Base-by-base conservation (phyloP, 2,888 invertebrate genomes). In the Geophilus truncorum region DNA sequence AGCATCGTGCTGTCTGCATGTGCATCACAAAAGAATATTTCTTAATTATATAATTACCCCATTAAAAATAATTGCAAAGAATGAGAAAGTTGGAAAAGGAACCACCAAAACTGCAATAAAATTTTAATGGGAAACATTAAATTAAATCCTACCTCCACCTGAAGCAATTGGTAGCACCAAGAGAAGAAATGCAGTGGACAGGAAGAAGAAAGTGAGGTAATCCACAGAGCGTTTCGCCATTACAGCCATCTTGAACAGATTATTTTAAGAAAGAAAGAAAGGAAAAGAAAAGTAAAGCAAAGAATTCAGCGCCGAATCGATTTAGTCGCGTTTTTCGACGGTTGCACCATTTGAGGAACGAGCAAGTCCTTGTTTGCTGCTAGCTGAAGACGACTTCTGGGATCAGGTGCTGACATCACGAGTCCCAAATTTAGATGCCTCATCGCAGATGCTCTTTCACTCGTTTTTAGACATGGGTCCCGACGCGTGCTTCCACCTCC, bases 221-320 rank as follows among this genome's bases (percentile, higher is more conserved):
- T 36, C 36, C 34, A 78, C 34, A 36, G 18, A 78, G 15, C 9
- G 25, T 36, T 36, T 32, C 21, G 23, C 25, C 32, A 78, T 78
- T 32, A 78, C 78, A 18, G 78, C 78, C 40, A 32, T 78, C 34
- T 30, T 40, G 78, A 32, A n/a, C n/a, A n/a, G n/a, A n/a, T n/a
- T n/a, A n/a, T n/a, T n/a, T n/a, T n/a, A 40, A 5, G 21, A 23
- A 62, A 57, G 18, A 40, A n/a, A n/a, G n/a, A n/a, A n/a, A n/a
- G n/a, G n/a, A n/a, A n/a, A n/a, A n/a, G n/a, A n/a, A n/a, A n/a
- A n/a, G n/a, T n/a, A n/a, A n/a, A n/a, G n/a, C n/a, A n/a, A n/a
- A n/a, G n/a, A n/a, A n/a, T n/a, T n/a, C n/a, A n/a, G n/a, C n/a
- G n/a, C n/a, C n/a, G n/a, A n/a, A n/a, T n/a, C n/a, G n/a, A n/a